Evolutionary conservation across 2,797 vertebrate species (phyloP), one percentile per base, ranked within the genome.

Genomic region (Chiroxiphia lanceolata): DNA sequence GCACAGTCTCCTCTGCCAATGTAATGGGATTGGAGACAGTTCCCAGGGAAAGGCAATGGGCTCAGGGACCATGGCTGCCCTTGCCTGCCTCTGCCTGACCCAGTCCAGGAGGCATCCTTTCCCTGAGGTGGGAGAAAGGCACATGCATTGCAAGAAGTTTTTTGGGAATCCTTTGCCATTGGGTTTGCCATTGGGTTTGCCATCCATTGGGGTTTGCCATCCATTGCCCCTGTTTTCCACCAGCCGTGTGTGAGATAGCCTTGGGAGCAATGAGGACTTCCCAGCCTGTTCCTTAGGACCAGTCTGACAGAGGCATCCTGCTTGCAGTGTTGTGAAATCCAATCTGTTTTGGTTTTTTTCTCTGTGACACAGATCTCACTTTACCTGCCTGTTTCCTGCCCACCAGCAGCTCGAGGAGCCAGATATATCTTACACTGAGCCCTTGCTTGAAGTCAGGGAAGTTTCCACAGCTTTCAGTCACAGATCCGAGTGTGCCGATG

Each of bases 11-110:
- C 25, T 61, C 42, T 56, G 54, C 59, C 0, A 0, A 61, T 0
- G 1, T 36, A 38, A 67, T 20, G 36, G 59, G n/a, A 7, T 8
- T 29, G 29, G 31, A 36, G 33, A 11, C 34, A 34, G 18, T 3
- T 42, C 23, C 12, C 5, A 11, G 20, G 57, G 9, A 3, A 61
- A n/a, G 29, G 27, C 50, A 57, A 47, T 13, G 45, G 42, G 45
- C 42, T 44, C 25, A 1, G 48, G 21, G 44, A 11, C 51, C 18
- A 11, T 0, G 0, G 18, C 31, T 1, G 0, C 36, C 68, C 50
- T 45, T 65, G 21, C 9, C 57, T 50, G 34, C 40, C 29, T 45
- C 57, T 76, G 29, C 44, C 59, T 51, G 53, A 7, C 26, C 34
- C 11, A 22, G 17, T 38, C 27, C 10, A 4, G 18, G 9, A 47